These are phyloP conservation scores for Pimephales promelas DNA, from an alignment of 2,113 vertebrate species.

Conservation along the genomic window DNA sequence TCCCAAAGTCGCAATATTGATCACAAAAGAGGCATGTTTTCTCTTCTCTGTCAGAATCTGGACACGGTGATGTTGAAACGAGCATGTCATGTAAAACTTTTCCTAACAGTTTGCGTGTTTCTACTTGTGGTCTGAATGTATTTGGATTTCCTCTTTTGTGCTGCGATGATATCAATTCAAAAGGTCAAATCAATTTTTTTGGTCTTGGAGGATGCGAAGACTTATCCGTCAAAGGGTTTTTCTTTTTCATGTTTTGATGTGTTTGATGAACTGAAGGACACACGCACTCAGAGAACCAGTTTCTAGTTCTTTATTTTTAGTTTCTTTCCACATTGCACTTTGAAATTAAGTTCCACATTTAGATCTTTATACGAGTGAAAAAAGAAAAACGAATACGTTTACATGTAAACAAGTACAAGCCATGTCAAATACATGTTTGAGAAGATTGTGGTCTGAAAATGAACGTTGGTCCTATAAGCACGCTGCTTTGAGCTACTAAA, in stretches of 20 bases:
- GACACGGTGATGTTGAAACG: neutral
- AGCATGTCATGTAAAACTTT: conserved; percentile 54
- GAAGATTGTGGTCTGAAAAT: conserved; percentile 25
- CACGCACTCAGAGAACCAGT: neutral
- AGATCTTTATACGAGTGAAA: neutral
- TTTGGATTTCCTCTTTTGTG: conserved; percentile 12
- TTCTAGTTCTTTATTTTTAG: neutral
- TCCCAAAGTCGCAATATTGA: neutral
- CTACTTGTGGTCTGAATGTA: conserved; percentile 23
- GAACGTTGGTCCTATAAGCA: conserved; percentile 22
- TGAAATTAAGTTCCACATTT: conserved; percentile 29
- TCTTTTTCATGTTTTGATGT: neutral
- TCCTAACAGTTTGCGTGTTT: conserved; percentile 28
- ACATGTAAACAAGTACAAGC: conserved; percentile 44
- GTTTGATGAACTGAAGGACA: neutral
- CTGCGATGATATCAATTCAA: neutral
- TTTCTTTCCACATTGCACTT: conserved; percentile 39
- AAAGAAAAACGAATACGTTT: neutral
- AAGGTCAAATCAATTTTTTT: neutral
- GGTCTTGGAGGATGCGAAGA: neutral
- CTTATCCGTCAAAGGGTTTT: neutral
- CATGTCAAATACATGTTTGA: conserved; percentile 29
- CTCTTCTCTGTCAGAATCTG: neutral
- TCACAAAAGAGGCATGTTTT: neutral
- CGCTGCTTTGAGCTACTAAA: conserved; percentile 39